Conservation (phyloP, 1,140 invertebrate genomes). For the Eriocheir sinensis region DNA sequence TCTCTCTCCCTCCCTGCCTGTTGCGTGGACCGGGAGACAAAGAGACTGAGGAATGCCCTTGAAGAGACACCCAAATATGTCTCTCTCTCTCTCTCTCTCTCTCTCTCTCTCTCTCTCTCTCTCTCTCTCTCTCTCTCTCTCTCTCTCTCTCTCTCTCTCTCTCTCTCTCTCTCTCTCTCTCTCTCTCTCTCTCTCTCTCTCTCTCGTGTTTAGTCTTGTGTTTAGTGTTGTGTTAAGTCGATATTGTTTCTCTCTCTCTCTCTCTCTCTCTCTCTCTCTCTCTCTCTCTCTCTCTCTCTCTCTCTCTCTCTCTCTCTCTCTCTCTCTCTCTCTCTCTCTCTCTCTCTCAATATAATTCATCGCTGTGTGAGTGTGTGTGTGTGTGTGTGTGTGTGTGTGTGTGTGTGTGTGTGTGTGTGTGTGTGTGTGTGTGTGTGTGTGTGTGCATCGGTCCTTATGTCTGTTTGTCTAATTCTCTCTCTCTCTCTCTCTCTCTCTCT, state of each 20-base stretch:
- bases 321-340: background rate
- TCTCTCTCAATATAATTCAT: too few relatives aligned
- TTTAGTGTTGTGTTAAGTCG: too few relatives aligned
- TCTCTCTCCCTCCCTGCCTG: too few relatives aligned
- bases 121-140: conserved; percentile 5
- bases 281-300: conserved; percentile 45
- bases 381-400: too few relatives aligned
- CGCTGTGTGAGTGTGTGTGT: too few relatives aligned
- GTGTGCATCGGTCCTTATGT: too few relatives aligned
- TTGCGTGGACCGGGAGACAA: too few relatives aligned
- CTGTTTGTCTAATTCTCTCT: background rate
- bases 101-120: conserved; percentile 27
- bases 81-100: conserved; percentile 5
- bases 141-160: conserved; percentile 3
- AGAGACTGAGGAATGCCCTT: too few relatives aligned
- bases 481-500: background rate
- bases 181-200: background rate
- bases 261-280: conserved; percentile 44
- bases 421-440: too few relatives aligned
- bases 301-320: conserved; percentile 38
- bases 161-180: background rate
- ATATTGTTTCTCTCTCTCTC: conserved; percentile 27
- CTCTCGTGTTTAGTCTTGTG: too few relatives aligned
- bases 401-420: too few relatives aligned
- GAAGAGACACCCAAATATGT: background rate